Percentiles rank a stretch among this genome's conserved stretches.
These are phyloP conservation scores for Drosophila chauvacae DNA, from an alignment of 1,140 invertebrate genomes.

Conservation along the genomic window DNA sequence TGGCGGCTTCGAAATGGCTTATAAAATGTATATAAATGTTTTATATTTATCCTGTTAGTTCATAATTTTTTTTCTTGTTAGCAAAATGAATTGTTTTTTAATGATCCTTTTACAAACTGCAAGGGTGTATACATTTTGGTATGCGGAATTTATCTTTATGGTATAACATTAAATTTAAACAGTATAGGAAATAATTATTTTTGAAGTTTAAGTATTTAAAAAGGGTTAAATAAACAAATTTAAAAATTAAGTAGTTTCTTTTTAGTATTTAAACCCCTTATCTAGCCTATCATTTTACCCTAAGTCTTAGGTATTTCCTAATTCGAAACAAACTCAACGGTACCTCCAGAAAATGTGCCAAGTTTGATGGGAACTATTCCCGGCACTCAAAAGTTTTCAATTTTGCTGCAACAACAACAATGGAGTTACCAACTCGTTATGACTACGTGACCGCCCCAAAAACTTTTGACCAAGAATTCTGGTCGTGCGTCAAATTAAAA, in stretches of 20 bases:
- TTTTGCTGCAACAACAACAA: slow-evolving; percentile 52
- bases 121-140: too few species aligned
- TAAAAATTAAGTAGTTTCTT: not conserved
- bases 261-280: not conserved
- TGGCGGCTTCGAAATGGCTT: too few species aligned
- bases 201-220: too few species aligned
- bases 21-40: too few species aligned
- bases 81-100: too few species aligned
- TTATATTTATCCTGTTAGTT: too few species aligned
- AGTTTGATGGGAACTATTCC: slow-evolving; percentile 7
- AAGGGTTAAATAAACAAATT: not conserved
- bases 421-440: slow-evolving; percentile 35
- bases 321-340: not conserved
- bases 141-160: too few species aligned
- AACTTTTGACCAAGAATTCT: slow-evolving; percentile 49
- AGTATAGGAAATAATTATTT: too few species aligned
- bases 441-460: slow-evolving; percentile 58
- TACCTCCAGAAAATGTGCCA: not conserved
- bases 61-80: too few species aligned
- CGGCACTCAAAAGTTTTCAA: slow-evolving; percentile 55
- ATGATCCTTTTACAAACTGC: too few species aligned
- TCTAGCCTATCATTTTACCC: not conserved
- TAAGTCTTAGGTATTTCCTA: not conserved
- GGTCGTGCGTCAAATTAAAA: slow-evolving; percentile 71
- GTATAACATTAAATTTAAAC: too few species aligned